phyloP scores from a whole-genome alignment of 37 sponge, comb jelly and placozoan species.

The Bolinopsis microptera region DNA sequence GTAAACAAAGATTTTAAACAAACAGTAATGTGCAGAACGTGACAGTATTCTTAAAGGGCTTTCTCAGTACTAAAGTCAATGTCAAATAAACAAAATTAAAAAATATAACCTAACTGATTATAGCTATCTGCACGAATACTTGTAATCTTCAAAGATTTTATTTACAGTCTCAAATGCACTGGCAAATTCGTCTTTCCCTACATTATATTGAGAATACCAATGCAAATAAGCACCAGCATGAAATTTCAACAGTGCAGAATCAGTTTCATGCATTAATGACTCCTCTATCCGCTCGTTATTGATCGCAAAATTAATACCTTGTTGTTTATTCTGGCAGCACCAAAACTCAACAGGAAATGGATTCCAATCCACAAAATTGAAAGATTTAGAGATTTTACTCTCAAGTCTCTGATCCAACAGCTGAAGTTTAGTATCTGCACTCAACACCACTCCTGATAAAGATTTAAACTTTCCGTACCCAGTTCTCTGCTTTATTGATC shows the following conservation, averaged over 20 bases:
- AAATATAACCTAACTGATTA: too few relatives aligned
- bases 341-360: slow-evolving; percentile 59
- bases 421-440: background rate
- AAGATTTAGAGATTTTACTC: slow-evolving; percentile 26
- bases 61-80: too few relatives aligned
- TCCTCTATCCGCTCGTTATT: background rate
- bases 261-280: background rate
- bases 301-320: background rate
- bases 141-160: slow-evolving; percentile 9
- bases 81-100: too few relatives aligned
- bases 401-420: slow-evolving; percentile 4
- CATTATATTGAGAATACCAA: slow-evolving; percentile 5
- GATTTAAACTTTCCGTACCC: slow-evolving; percentile 12
- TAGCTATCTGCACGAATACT: background rate
- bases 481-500: slow-evolving; percentile 29
- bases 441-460: background rate
- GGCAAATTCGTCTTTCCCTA: background rate
- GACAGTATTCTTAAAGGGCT: too few relatives aligned
- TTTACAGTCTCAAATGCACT: background rate
- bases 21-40: too few relatives aligned
- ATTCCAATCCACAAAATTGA: slow-evolving; percentile 36
- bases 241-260: slow-evolving; percentile 27
- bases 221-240: slow-evolving; percentile 56
- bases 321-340: background rate
- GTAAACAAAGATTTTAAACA: too few relatives aligned